phyloP scores from a whole-genome alignment of 2,113 vertebrate species.

The Ophthalmolycus amberensis region DNA sequence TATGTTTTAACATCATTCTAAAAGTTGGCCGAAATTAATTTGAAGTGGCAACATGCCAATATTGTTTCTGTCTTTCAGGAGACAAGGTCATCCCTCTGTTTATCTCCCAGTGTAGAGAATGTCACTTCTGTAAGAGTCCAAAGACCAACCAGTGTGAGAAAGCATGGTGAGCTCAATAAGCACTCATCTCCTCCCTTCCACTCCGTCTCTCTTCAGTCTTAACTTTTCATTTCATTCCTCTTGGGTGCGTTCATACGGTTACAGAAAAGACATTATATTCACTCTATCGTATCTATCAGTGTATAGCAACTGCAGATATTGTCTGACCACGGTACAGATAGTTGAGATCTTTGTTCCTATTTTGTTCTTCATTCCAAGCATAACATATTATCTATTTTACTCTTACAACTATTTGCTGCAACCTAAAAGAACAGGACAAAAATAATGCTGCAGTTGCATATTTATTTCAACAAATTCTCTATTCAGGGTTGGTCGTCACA shows the following conservation, averaged over 20 bases:
- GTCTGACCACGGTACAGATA: neutral
- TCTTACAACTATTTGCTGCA: too few relatives aligned
- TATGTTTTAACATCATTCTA: neutral
- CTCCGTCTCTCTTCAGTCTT: neutral
- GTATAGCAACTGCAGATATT: neutral
- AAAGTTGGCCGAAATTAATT: neutral
- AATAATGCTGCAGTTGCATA: neutral
- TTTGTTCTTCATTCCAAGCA: neutral
- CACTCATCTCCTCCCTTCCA: neutral
- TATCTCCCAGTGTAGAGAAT: conserved; percentile 85
- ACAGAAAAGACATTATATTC: neutral
- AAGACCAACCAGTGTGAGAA: conserved; percentile 85
- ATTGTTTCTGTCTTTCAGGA: conserved; percentile 72
- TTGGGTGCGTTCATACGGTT: neutral
- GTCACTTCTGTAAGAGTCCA: conserved; percentile 82
- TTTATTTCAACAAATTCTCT: neutral
- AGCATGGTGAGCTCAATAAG: conserved; percentile 78
- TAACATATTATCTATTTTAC: too few relatives aligned
- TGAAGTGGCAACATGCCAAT: neutral
- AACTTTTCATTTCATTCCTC: neutral
- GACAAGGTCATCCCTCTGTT: conserved; percentile 89
- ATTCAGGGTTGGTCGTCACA: neutral
- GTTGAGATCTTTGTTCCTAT: neutral
- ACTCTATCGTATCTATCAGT: neutral
- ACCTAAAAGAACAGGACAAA: too few relatives aligned